A percentile compares a stretch with the other conserved stretches of the same genome.
phyloP scores from a whole-genome alignment of 2,888 invertebrate genomes.

The Automeris io region DNA sequence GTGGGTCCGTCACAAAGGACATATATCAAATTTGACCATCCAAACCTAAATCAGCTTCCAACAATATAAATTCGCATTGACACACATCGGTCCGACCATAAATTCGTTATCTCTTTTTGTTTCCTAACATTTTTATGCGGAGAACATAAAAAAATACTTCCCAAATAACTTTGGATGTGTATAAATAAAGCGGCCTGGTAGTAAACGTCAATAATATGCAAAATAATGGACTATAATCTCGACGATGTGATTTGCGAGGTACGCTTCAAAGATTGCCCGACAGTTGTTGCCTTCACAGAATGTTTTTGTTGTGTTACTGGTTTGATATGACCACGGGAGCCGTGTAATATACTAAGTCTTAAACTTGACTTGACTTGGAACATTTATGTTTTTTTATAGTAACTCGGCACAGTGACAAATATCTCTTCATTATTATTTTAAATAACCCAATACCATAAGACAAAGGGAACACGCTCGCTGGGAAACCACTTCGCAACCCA shows the following conservation, averaged over 20 bases:
- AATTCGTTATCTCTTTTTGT: conserved; percentile 66
- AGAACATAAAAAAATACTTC: conserved; percentile 66
- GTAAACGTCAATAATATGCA: conserved; percentile 76
- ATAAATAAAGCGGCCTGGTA: conserved; percentile 72
- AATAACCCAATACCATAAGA: too few species aligned
- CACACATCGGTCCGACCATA: conserved; percentile 67
- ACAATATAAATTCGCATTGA: conserved; percentile 71
- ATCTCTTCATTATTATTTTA: too few species aligned
- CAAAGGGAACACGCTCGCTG: too few species aligned
- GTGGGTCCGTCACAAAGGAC: conserved; percentile 50
- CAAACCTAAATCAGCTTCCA: conserved; percentile 55
- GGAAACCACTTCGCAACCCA: too few species aligned
- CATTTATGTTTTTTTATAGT: too few species aligned
- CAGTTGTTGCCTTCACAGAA: conserved; percentile 29
- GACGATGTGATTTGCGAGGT: conserved; percentile 66
- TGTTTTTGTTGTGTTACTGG: conserved; percentile 15
- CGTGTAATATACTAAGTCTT: conserved; percentile 1
- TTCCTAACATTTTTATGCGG: conserved; percentile 70
- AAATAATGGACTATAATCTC: conserved; percentile 74
- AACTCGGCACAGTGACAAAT: too few species aligned
- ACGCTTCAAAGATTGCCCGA: conserved; percentile 65
- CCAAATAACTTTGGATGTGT: conserved; percentile 65
- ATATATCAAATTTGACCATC: conserved; percentile 50
- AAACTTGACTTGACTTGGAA: too few species aligned
- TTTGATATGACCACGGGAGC: background rate